Evolutionary conservation across 2,797 vertebrate genomes (phyloP).

Genomic region (Anguilla anguilla): DNA sequence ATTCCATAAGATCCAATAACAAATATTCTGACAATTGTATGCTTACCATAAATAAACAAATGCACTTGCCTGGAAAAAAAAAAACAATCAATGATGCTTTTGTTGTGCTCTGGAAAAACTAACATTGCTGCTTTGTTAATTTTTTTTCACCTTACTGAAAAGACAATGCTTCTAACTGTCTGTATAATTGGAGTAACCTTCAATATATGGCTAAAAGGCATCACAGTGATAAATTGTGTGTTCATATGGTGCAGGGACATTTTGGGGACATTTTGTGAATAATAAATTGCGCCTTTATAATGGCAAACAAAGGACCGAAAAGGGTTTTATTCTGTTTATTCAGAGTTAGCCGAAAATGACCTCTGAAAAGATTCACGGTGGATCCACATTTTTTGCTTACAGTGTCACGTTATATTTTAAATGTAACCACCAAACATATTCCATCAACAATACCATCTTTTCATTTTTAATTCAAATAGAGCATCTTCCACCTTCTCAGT

Average conservation of each 20-base stretch:
- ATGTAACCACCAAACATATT: neutral
- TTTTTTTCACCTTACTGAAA: neutral
- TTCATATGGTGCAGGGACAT: neutral
- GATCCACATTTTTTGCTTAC: no score
- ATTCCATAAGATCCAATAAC: neutral
- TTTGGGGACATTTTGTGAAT: conserved; percentile 8
- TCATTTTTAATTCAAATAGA: neutral
- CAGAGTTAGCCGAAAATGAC: neutral
- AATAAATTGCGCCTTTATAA: neutral
- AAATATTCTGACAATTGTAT: neutral
- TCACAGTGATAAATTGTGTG: neutral
- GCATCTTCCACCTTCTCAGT: neutral
- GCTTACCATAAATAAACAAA: neutral
- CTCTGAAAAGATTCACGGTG: neutral
- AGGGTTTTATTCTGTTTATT: neutral
- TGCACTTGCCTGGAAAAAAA: neutral
- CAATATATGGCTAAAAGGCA: neutral
- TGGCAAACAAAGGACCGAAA: neutral
- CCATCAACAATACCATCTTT: neutral
- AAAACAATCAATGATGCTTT: neutral
- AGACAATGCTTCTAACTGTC: neutral
- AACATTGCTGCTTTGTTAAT: neutral
- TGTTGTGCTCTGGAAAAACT: neutral
- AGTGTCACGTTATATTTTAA: neutral
- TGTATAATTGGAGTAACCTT: conserved; percentile 3